These are phyloP conservation scores for Bufo bufo DNA, from an alignment of 2,113 vertebrate species.

Conservation along the genomic window DNA sequence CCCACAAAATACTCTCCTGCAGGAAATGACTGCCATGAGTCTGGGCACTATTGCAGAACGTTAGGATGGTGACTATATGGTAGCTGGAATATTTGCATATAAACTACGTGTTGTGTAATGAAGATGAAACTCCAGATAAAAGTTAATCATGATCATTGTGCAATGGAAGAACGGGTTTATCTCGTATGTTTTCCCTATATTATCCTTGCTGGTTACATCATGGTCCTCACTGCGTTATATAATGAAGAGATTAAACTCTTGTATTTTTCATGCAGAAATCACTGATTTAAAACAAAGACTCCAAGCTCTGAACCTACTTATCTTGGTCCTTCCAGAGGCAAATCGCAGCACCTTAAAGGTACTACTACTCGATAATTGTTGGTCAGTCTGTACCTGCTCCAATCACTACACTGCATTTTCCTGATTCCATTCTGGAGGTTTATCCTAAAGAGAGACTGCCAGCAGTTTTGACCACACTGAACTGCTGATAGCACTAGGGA, in stretches of 20 bases:
- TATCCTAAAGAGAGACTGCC: too few relatives aligned
- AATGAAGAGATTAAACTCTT: neutral
- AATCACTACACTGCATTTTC: neutral
- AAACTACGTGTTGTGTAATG: neutral
- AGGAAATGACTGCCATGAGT: neutral
- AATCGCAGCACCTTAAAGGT: slow-evolving; percentile 91
- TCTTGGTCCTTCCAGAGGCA: slow-evolving; percentile 86
- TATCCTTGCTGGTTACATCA: neutral
- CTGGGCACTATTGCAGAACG: neutral
- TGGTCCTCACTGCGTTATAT: neutral
- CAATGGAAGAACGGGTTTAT: neutral
- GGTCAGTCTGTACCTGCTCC: neutral
- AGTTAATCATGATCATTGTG: neutral
- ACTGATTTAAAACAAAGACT: slow-evolving; percentile 85
- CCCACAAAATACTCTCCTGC: neutral
- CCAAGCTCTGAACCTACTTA: slow-evolving; percentile 85
- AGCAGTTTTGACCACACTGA: too few relatives aligned
- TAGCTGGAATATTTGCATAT: neutral
- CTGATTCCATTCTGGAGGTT: too few relatives aligned
- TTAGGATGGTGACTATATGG: neutral
- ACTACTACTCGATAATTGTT: neutral
- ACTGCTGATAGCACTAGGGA: too few relatives aligned
- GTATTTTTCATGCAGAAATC: slow-evolving; percentile 69
- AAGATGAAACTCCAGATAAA: neutral
- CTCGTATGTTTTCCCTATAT: neutral